Evolutionary conservation across 2,797 vertebrate genomes (phyloP).

Genomic region (Rhincodon typus): DNA sequence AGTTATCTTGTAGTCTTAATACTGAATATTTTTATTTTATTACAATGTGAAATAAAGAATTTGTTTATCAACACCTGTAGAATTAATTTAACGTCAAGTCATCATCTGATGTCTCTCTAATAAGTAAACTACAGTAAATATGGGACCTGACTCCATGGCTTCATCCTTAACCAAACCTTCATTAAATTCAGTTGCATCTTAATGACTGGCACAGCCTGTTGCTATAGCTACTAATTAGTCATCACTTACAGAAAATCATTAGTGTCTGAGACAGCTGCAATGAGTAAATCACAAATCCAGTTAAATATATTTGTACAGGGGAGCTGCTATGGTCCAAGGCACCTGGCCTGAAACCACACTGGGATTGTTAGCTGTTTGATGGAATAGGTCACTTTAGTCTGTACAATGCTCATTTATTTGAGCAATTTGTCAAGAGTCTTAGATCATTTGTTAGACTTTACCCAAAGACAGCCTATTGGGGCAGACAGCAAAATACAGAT

Average conservation of each 20-base stretch:
- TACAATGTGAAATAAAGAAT: background rate
- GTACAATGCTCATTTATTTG: background rate
- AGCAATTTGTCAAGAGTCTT: background rate
- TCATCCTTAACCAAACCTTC: background rate
- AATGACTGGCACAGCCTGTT: slow-evolving; percentile 38
- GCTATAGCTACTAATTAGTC: slow-evolving; percentile 42
- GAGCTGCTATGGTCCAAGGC: background rate
- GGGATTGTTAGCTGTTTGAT: background rate
- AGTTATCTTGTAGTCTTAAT: background rate
- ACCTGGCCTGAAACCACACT: background rate
- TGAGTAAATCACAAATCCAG: background rate
- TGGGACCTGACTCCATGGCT: background rate
- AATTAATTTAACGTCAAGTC: background rate
- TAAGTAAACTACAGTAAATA: background rate
- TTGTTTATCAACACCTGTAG: background rate
- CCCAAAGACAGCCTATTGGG: background rate
- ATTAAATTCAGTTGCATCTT: slow-evolving; percentile 21
- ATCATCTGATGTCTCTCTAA: background rate
- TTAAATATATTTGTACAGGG: background rate
- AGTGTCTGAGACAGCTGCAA: slow-evolving; percentile 39
- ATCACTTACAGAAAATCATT: slow-evolving; percentile 40
- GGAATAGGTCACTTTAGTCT: background rate
- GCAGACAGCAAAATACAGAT: background rate
- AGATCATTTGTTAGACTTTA: background rate
- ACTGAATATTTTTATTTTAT: background rate